These are phyloP conservation scores for Acrocephalus scirpaceus DNA, from an alignment of 2,797 vertebrate species.

Conservation along the genomic window DNA sequence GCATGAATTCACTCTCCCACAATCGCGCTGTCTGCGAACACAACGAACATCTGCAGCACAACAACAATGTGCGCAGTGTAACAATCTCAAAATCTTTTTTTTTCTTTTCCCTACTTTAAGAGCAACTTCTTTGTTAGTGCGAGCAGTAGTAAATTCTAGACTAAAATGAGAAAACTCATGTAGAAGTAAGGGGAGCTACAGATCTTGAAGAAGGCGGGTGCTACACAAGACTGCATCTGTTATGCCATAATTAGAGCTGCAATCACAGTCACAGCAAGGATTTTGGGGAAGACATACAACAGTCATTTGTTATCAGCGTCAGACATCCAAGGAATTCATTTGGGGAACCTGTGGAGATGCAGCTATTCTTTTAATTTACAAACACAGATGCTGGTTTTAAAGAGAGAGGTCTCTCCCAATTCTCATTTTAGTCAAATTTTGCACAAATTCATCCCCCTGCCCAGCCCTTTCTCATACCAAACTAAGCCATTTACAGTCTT, in stretches of 20 bases:
- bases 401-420: not conserved
- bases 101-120: not conserved
- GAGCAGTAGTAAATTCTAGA: constrained; percentile 28
- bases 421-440: not conserved
- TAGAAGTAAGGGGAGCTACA: constrained; percentile 14
- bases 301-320: not conserved
- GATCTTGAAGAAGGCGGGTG: not conserved
- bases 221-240: constrained; percentile 31
- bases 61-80: not conserved
- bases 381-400: not conserved
- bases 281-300: constrained; percentile 8
- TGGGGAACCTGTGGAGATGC: not conserved
- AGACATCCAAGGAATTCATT: not conserved
- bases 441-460: not conserved
- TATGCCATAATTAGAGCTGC: constrained; percentile 40
- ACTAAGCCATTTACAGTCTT: not conserved
- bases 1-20: not conserved
- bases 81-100: not conserved
- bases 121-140: not conserved
- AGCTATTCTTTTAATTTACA: not conserved
- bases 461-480: not conserved
- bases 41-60: constrained; percentile 19
- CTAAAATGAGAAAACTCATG: not conserved
- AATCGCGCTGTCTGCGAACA: not conserved
- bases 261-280: not conserved